These are phyloP conservation scores for Leucoraja erinaceus DNA, from an alignment of 2,113 vertebrate genomes.

Conservation along the genomic window DNA sequence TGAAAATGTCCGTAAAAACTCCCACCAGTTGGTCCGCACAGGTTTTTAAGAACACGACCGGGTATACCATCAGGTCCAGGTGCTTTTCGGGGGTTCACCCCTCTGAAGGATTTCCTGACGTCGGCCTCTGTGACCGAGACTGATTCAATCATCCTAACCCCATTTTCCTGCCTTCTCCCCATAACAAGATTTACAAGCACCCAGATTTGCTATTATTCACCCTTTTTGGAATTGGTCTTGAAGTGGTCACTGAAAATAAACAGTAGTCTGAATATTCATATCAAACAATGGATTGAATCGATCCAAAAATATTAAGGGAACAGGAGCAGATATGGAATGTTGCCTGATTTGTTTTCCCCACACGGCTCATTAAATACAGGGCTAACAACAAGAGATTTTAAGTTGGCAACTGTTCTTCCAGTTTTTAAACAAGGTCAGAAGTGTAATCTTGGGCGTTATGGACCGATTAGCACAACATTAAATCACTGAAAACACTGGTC, in stretches of 20 bases:
- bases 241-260: not conserved
- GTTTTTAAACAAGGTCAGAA: conserved; percentile 30
- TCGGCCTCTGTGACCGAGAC: too few relatives aligned
- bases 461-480: not conserved
- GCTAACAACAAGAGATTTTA: not conserved
- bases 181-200: too few relatives aligned
- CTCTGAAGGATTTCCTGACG: too few relatives aligned
- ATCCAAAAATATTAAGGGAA: not conserved
- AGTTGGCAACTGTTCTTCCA: not conserved
- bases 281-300: not conserved
- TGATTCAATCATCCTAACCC: too few relatives aligned
- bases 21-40: too few relatives aligned
- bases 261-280: not conserved
- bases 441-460: conserved; percentile 13
- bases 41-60: too few relatives aligned
- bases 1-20: too few relatives aligned
- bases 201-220: not conserved
- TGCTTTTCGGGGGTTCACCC: too few relatives aligned
- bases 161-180: too few relatives aligned
- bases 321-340: not conserved
- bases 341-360: not conserved
- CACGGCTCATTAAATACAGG: conserved; percentile 1
- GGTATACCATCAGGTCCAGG: too few relatives aligned
- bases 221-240: not conserved
- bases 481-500: not conserved